Evolutionary conservation across 2,113 vertebrate species (phyloP), one percentile per base, ranked within the genome.

Genomic region (Paramisgurnus dabryanus): DNA sequence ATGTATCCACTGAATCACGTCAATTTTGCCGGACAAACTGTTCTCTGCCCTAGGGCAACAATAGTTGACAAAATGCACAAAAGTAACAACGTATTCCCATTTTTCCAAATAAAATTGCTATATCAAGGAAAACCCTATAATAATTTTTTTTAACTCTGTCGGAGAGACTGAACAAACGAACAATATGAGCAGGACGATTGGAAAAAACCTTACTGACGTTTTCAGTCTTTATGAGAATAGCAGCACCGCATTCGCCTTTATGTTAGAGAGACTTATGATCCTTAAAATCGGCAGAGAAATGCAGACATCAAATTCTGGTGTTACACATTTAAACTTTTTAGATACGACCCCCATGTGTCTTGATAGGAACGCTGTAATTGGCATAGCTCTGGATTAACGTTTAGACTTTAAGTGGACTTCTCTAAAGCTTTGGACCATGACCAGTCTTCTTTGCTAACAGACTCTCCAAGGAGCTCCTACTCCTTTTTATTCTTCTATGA

Each of bases 401-500:
- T 79, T 76, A 76, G 67, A 71, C 43, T 69, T 65, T 80, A 67
- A 80, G 40, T 76, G 47, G 47, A 79, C 55, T 60, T 57, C 53
- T 80, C 60, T 72, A 39, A 79, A 72, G 80, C 43, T 55, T 64
- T n/a, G 55, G 67, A 71, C 75, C 68, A 76, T 70, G 60, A 76
- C 34, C 63, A 82, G 58, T 67, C 50, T 66, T 64, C 71, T 74
- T 79, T 27, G 34, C 67, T 85, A 82, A 77, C 72, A 72, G 77
- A 55, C 60, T 49, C 77, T 72, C 80, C 0, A 47, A 47, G 80
- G 67, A 79, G 27, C 39, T 79, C 34, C 67, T 69, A 50, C 65
- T 72, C 53, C 58, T 84, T 79, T 83, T 68, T 65, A 65, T 72
- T 78, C 49, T 61, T 81, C 49, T 55, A 79, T 70, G 49, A 82